Evolutionary conservation across 2,113 vertebrate genomes (phyloP).

Genomic region (Macrotis lagotis): DNA sequence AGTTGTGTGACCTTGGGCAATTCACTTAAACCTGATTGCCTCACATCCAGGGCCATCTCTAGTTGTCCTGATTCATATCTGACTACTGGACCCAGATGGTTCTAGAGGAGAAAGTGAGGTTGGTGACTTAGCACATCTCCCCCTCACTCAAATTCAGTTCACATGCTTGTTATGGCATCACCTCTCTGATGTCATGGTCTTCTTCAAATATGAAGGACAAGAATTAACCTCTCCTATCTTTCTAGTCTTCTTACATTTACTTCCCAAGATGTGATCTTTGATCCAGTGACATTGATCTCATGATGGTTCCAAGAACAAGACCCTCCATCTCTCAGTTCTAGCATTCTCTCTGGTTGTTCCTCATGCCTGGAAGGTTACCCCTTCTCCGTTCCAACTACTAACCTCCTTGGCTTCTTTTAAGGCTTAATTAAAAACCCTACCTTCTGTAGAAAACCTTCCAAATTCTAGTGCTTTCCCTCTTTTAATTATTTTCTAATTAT

Average conservation of each 20-base stretch:
- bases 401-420: neutral
- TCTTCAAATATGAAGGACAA: too few species aligned
- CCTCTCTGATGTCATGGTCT: too few species aligned
- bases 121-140: too few species aligned
- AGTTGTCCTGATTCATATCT: too few species aligned
- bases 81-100: too few species aligned
- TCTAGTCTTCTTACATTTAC: neutral
- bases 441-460: neutral
- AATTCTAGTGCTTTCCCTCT: neutral
- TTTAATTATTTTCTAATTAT: neutral
- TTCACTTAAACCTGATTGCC: too few species aligned
- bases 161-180: too few species aligned
- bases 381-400: neutral
- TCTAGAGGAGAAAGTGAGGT: too few species aligned
- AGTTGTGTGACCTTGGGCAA: too few species aligned
- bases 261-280: neutral
- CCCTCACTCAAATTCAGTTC: too few species aligned
- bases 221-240: too few species aligned
- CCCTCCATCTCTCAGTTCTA: neutral
- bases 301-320: neutral
- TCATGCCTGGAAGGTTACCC: neutral
- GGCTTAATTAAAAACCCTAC: neutral
- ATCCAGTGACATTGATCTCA: neutral
- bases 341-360: neutral
- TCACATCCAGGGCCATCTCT: too few species aligned